Evolutionary conservation across 2,888 invertebrate species (phyloP).

Genomic region (Parnassius glacialis): DNA sequence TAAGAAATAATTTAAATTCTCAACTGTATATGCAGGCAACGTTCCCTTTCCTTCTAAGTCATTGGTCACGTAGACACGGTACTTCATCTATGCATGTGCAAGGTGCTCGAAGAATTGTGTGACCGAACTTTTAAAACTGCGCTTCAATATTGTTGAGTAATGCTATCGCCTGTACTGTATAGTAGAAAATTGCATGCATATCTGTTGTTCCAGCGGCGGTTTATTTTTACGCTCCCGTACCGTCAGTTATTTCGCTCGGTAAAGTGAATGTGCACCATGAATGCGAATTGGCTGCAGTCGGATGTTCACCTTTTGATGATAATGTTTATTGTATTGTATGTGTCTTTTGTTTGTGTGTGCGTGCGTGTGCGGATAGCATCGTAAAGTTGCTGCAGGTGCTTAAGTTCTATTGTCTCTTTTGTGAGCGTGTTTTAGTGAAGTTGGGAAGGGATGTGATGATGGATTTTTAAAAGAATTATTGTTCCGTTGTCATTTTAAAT

Average conservation of each 20-base stretch:
- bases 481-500: neutral
- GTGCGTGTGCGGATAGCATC: neutral
- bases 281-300: slow-evolving; percentile 34
- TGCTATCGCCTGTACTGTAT: slow-evolving; percentile 28
- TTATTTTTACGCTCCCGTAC: slow-evolving; percentile 42
- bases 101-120: neutral
- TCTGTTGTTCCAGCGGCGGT: slow-evolving; percentile 36
- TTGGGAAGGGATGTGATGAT: neutral
- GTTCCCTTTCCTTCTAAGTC: slow-evolving; percentile 8
- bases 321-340: slow-evolving; percentile 2
- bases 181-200: slow-evolving; percentile 44
- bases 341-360: neutral
- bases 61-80: slow-evolving; percentile 10
- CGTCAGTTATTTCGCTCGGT: slow-evolving; percentile 33
- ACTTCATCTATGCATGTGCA: slow-evolving; percentile 2
- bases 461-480: slow-evolving; percentile 1
- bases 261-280: slow-evolving; percentile 45
- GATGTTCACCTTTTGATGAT: slow-evolving; percentile 3
- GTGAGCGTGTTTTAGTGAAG: neutral
- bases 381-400: neutral
- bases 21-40: neutral
- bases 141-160: slow-evolving; percentile 20
- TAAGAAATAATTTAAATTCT: slow-evolving; percentile 1
- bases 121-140: slow-evolving; percentile 15
- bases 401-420: neutral